Percentiles rank a stretch among this genome's conserved stretches.
These are phyloP conservation scores for Haemorhous mexicanus DNA, from an alignment of 2,113 vertebrate species.

Conservation along the genomic window DNA sequence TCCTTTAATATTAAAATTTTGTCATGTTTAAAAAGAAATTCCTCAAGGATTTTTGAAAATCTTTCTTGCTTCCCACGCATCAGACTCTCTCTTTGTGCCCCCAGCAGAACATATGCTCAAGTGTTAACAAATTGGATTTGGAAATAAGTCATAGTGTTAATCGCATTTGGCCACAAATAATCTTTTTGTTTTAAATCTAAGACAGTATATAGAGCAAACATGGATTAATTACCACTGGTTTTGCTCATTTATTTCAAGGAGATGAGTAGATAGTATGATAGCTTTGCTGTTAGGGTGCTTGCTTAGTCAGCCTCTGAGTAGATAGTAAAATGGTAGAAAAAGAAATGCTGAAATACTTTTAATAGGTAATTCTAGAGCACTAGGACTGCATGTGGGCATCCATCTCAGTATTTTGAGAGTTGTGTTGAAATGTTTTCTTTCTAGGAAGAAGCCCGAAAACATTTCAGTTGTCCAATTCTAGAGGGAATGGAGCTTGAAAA, in stretches of 20 bases:
- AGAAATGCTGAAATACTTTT: background rate
- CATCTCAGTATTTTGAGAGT: background rate
- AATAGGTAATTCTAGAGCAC: background rate
- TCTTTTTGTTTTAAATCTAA: background rate
- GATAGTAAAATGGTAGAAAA: background rate
- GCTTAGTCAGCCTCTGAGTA: background rate
- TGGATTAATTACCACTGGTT: background rate
- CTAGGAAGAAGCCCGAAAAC: slow-evolving; percentile 90
- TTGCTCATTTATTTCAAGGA: background rate
- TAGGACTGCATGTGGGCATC: background rate
- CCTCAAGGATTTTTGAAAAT: background rate
- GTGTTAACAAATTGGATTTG: background rate
- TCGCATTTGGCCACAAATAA: background rate
- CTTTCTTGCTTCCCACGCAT: background rate
- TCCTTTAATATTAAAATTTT: background rate
- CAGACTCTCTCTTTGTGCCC: background rate
- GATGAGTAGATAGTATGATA: background rate
- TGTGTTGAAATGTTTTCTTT: slow-evolving; percentile 19
- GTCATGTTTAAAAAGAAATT: background rate
- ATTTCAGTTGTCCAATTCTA: slow-evolving; percentile 89
- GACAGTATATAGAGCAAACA: background rate
- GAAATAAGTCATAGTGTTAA: background rate
- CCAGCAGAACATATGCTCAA: background rate
- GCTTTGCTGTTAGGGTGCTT: background rate
- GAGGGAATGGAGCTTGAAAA: slow-evolving; percentile 99